Evolutionary conservation across 2,797 vertebrate species (phyloP), one percentile per base, ranked within the genome.

Genomic region (Macropus fuliginosus): DNA sequence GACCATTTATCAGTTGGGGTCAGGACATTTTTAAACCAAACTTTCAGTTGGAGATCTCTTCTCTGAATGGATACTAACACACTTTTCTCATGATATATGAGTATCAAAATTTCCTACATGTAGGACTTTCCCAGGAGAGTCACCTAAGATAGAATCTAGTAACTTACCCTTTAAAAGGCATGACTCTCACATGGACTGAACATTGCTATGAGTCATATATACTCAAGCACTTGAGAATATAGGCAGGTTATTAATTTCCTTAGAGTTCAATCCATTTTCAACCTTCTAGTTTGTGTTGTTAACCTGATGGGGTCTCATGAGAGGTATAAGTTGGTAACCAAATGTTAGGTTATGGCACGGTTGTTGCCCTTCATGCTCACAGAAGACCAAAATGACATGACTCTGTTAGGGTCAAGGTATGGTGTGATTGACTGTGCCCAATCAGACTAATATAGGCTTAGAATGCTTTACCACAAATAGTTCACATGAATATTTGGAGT

Each of bases 61-160:
- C 29, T 94, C n/a, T 9, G 91, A 46, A 92, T 81, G 54, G n/a
- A 2, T 56, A 91, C 34, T 74, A 31, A 31, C 66, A 29, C 81
- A 54, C 3, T 4, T n/a, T 55, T 95, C 59, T 93, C 59, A 34
- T 74, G n/a, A 40, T 74, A 74, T 74, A 40, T 21, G 9, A 74
- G 6, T 40, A 74, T 74, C 66, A 74, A 74, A 40, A 74, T 74
- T 40, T 74, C 16, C 66, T 74, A 21, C n/a, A 9, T 40, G n/a
- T 40, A n/a, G 54, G 93, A 94, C 13, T 94, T 94, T 46, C 56
- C 27, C 27, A 56, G 56, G 62, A 92, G 8, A 91, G 91, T 56
- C 29, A 94, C 9, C 66, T 34, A 93, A 55, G 56, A 62, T 0
- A 94, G 28, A 91, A 87, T 95, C 54, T 94, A 89, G 40, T 66